Evolutionary conservation across 2,888 invertebrate species (phyloP).

Genomic region (Eristalis intricaria): DNA sequence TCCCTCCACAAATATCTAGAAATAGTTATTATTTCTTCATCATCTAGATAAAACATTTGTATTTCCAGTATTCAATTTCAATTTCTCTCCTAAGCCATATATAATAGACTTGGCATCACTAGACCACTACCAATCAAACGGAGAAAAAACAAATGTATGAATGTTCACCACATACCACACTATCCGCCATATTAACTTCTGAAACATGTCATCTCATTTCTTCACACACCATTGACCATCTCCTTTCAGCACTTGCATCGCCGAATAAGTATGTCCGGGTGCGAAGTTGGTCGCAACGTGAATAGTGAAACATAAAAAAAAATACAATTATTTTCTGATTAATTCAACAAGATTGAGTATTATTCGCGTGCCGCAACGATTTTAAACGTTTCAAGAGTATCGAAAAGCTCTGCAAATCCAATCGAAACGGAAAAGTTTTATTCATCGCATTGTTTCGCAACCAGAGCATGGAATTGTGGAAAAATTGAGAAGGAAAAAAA

Average conservation of each 20-base stretch:
- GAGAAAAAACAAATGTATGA: not conserved
- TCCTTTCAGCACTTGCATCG: conserved; percentile 48
- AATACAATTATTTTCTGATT: conserved; percentile 57
- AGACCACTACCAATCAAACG: too few species aligned
- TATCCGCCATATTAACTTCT: conserved; percentile 42
- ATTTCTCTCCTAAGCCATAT: too few species aligned
- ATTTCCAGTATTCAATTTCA: too few species aligned
- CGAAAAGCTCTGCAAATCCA: not conserved
- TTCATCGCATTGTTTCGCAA: conserved; percentile 63
- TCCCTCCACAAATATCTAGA: too few species aligned
- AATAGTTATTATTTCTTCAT: too few species aligned
- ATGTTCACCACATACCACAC: conserved; percentile 51
- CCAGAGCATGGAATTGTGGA: conserved; percentile 68
- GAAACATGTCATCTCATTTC: conserved; percentile 35
- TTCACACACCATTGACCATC: conserved; percentile 21
- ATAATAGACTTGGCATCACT: conserved; percentile 38
- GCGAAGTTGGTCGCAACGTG: conserved; percentile 72
- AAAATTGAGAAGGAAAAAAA: conserved; percentile 45
- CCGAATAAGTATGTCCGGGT: conserved; percentile 71
- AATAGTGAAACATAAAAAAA: conserved; percentile 70
- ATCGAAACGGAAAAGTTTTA: conserved; percentile 1
- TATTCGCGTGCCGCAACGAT: conserved; percentile 26
- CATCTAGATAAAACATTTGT: too few species aligned
- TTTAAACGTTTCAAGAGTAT: not conserved
- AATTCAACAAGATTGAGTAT: conserved; percentile 44